phyloP scores from a whole-genome alignment of 2,888 invertebrate species.

The Drosophila pseudotakahashii region DNA sequence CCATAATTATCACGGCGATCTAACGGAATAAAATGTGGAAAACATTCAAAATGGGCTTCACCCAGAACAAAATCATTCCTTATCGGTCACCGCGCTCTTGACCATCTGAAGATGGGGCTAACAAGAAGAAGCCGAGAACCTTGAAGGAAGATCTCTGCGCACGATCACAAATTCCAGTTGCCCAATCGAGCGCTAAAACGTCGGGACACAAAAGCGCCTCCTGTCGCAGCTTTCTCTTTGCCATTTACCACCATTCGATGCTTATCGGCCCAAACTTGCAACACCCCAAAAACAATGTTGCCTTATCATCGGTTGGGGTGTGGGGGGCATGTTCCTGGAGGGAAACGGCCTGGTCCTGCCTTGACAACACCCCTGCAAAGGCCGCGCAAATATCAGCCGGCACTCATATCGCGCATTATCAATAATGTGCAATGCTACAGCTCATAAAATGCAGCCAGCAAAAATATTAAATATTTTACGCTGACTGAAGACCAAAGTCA shows the following conservation, averaged over 20 bases:
- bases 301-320: slow-evolving; percentile 53
- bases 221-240: slow-evolving; percentile 63
- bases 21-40: slow-evolving; percentile 26
- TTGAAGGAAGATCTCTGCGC: slow-evolving; percentile 43
- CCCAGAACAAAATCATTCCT: slow-evolving; percentile 36
- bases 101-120: slow-evolving; percentile 21
- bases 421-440: slow-evolving; percentile 77
- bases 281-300: slow-evolving; percentile 70
- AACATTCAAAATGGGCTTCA: slow-evolving; percentile 13
- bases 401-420: slow-evolving; percentile 68
- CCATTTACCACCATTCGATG: slow-evolving; percentile 59
- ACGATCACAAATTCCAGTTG: slow-evolving; percentile 64
- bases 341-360: slow-evolving; percentile 19
- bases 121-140: slow-evolving; percentile 19
- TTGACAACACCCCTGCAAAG: slow-evolving; percentile 72
- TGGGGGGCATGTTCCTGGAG: slow-evolving; percentile 4
- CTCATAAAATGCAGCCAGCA: slow-evolving; percentile 66
- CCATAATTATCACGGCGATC: slow-evolving; percentile 19
- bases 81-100: slow-evolving; percentile 39
- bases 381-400: slow-evolving; percentile 26
- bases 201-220: slow-evolving; percentile 32
- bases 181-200: slow-evolving; percentile 54
- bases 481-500: slow-evolving; percentile 42
- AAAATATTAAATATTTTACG: slow-evolving; percentile 70
- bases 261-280: slow-evolving; percentile 57